Percentiles rank a stretch among this genome's conserved stretches.
phyloP scores from a whole-genome alignment of 2,797 vertebrate genomes.

The Phaenicophaeus curvirostris region DNA sequence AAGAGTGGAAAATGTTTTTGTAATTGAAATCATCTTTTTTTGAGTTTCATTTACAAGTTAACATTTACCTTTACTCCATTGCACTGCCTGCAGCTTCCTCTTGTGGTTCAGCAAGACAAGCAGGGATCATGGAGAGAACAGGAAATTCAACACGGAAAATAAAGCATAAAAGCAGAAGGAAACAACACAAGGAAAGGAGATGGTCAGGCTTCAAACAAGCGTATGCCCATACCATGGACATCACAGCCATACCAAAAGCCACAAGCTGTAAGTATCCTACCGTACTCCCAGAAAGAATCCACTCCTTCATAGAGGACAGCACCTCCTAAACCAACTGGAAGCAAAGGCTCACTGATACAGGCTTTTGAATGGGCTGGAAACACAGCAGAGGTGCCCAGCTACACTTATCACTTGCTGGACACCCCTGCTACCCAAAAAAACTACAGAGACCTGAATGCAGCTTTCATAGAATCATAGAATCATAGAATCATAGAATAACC shows the following conservation, averaged over 20 bases:
- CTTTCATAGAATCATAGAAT: too few relatives aligned
- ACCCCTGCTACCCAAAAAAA: neutral
- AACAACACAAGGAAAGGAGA: neutral
- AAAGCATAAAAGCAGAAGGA: neutral
- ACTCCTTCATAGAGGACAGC: neutral
- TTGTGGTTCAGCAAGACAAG: neutral
- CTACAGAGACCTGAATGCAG: fast-evolving
- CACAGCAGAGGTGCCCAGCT: neutral
- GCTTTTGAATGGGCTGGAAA: neutral
- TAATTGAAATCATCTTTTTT: neutral
- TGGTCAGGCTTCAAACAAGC: neutral
- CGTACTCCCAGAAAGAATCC: neutral
- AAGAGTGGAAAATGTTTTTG: neutral
- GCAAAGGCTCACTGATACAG: neutral
- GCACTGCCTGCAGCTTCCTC: neutral
- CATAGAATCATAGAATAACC: too few relatives aligned
- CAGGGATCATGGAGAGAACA: neutral
- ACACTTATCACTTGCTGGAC: neutral
- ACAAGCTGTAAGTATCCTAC: neutral
- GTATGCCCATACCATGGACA: fast-evolving
- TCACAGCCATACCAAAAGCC: neutral
- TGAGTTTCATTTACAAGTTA: neutral
- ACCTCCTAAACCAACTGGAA: neutral
- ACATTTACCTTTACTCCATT: neutral
- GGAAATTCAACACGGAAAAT: neutral